Percentiles rank a stretch among this genome's conserved stretches.
phyloP scores from a whole-genome alignment of 2,113 vertebrate genomes.

The Bothrops jararaca region DNA sequence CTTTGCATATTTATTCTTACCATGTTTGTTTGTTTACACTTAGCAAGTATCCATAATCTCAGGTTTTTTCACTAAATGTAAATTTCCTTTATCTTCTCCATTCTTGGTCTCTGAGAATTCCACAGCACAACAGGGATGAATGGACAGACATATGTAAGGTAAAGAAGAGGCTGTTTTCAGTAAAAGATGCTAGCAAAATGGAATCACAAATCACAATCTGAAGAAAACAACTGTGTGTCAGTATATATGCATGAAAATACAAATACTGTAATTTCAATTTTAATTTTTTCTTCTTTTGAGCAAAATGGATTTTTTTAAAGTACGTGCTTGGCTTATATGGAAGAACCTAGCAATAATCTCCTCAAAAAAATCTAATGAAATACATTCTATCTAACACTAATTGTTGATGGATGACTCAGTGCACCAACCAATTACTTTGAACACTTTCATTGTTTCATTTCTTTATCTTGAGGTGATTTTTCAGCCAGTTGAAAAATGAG shows the following conservation, averaged over 20 bases:
- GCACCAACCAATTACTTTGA: constrained; percentile 26
- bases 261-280: not conserved
- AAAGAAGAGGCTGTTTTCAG: not conserved
- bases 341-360: not conserved
- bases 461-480: constrained; percentile 31
- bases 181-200: not conserved
- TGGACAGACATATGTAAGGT: not conserved
- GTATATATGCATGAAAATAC: not conserved
- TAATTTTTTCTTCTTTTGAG: not conserved
- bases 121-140: not conserved
- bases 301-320: not conserved
- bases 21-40: not conserved
- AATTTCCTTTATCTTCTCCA: not conserved
- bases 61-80: not conserved
- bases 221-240: not conserved
- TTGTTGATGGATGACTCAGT: constrained; percentile 15
- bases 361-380: not conserved
- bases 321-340: not conserved
- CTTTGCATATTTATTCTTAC: not conserved
- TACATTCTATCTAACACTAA: not conserved
- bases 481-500: constrained; percentile 54
- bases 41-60: not conserved
- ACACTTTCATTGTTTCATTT: constrained; percentile 23
- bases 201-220: not conserved
- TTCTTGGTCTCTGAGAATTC: not conserved